These are phyloP conservation scores for Geodia barretti DNA, from an alignment of 37 sponge, comb jelly and placozoan species.

Conservation along the genomic window DNA sequence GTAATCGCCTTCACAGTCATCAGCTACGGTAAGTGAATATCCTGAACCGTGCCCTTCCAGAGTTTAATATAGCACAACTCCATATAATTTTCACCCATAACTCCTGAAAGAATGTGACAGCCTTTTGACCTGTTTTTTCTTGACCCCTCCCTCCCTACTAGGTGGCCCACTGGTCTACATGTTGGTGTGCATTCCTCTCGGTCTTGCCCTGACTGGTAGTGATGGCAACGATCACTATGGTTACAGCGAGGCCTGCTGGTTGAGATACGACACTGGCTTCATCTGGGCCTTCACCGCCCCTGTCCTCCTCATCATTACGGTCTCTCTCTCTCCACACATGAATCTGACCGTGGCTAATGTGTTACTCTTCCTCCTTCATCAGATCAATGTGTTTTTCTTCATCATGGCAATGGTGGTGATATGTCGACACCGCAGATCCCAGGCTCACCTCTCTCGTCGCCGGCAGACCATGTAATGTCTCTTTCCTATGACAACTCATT, in stretches of 20 bases:
- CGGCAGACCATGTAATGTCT: too few species aligned
- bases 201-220: neutral
- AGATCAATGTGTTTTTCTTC: conserved; percentile 48
- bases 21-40: conserved; percentile 31
- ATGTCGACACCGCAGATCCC: conserved; percentile 27
- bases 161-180: conserved; percentile 31
- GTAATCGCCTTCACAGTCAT: conserved; percentile 13
- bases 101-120: too few species aligned
- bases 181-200: conserved; percentile 19
- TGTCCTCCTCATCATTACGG: conserved; percentile 51
- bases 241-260: conserved; percentile 43
- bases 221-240: conserved; percentile 2
- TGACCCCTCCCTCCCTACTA: too few species aligned
- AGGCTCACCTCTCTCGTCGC: too few species aligned
- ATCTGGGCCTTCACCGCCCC: conserved; percentile 63
- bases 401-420: conserved; percentile 51
- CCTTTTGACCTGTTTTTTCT: too few species aligned
- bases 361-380: too few species aligned
- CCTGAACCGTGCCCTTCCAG: neutral
- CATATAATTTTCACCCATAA: neutral
- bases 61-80: neutral
- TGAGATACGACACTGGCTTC: conserved; percentile 36
- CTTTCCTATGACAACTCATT: too few species aligned
- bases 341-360: neutral
- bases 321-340: neutral